Base-by-base conservation (phyloP, 2,113 vertebrate genomes). In the Ornithorhynchus anatinus region DNA sequence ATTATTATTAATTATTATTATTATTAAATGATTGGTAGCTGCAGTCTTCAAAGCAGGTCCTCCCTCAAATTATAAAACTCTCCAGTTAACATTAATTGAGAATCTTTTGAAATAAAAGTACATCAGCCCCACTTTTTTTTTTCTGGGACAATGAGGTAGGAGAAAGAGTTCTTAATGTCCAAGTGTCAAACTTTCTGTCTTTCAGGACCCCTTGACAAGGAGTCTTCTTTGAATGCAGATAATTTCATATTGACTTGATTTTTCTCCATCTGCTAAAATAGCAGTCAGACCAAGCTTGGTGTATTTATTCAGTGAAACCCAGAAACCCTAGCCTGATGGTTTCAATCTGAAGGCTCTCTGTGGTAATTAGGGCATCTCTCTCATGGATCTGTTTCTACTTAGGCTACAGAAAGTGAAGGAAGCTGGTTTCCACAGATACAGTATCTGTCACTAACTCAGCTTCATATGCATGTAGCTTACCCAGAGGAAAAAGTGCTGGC, bases 311-410 rank as follows among this genome's bases (percentile, higher is more conserved):
- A 81, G 74, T 57, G 81, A 78, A 87, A 89, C 65, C 36, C 82
- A 86, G 91, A 86, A 88, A 86, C 67, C 78, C 56, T 83, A 57
- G 79, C 54, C 72, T 59, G 61, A 80, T 91, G 88, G 84, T 88
- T 92, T 93, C 77, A 88, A 92, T 91, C 89, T 91, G 83, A 71
- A 75, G 56, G 38, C 88, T 87, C 2, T 81, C 74, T 85, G 81
- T 86, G 85, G 86, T 85, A 84, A 90, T 59, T 78, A 84, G 69
- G 80, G 70, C 75, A 85, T 79, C 84, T 84, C 65, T 53, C 79
- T 60, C 61, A 9, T 48, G 60, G 75, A 53, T 88, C 89, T 92
- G 89, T 31, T 89, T 91, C 84, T 80, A 84, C 77, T 91, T 89
- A 91, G 83, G 84, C 80, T 81, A 85, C 75, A 73, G 83, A 86